Evolutionary conservation across 2,888 invertebrate species (phyloP), one percentile per base, ranked within the genome.

Genomic region (Gibbula magus): DNA sequence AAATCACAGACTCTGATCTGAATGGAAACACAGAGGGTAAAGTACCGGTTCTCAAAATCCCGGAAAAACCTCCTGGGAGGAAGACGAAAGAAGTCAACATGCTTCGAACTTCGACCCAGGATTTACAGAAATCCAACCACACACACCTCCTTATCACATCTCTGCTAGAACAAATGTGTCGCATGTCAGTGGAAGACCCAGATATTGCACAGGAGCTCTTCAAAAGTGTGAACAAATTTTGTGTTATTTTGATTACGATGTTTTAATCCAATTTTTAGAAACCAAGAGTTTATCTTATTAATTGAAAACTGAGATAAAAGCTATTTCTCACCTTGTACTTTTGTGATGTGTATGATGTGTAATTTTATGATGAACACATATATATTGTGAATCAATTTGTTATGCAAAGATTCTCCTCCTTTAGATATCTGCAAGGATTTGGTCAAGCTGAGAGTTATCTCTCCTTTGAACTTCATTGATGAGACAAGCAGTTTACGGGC

Each of bases 121-220:
- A 80, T n/a, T 54, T 88, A 1, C 89, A 87, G 13, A 83, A 85
- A 32, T 82, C 84, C 10, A 87, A 89, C 1, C 89, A 88, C 2
- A 89, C 87, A 25, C 90, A 91, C 81, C 87, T 91, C 16, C 86
- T 91, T 74, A 86, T 91, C 82, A 87, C 90, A 16, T 89, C 91
- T 16, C 86, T 91, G 18, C 83, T 91, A 78, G 91, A 91, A 79
- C 91, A 91, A 77, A 82, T 91, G 32, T 91, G 91, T 81, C 70
- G 83, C n/a, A 86, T 90, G 83, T 90, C 90, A 81, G 86, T 85
- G 25, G 81, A 80, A 52, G 89, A 91, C 82, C 80, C 79, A 20
- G 78, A 77, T 51, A 86, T 86, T 79, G 86, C 88, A 45, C 83
- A 87, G 35, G 85, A 90, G 78, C 87, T 91, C 16, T 91, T 91